A percentile compares a stretch with the other conserved stretches of the same genome.
These are phyloP conservation scores for Latrodectus hesperus DNA, from an alignment of 2,888 invertebrate species.

Conservation along the genomic window DNA sequence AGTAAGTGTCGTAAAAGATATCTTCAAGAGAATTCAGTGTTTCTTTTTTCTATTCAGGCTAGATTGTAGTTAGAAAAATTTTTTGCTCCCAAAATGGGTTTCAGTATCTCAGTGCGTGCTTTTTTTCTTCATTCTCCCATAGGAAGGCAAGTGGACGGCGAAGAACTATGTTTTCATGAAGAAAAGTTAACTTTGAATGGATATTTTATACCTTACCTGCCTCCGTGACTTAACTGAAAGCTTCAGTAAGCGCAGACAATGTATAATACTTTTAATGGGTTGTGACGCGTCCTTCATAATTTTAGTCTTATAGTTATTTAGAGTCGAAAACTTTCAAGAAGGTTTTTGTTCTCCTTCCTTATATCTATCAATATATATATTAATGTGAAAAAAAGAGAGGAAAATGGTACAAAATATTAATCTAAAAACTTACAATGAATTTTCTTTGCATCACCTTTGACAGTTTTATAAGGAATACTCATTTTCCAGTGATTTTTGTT, in stretches of 20 bases:
- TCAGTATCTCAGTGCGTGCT: constrained; percentile 30
- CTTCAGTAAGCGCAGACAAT: neutral
- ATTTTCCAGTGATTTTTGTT: too few species aligned
- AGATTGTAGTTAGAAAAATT: constrained; percentile 45
- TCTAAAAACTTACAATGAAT: too few species aligned
- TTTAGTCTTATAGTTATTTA: neutral
- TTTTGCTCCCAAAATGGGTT: constrained; percentile 28
- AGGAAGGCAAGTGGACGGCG: constrained; percentile 16
- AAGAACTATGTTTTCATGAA: neutral
- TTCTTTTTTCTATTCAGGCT: constrained; percentile 30
- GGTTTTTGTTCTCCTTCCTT: too few species aligned
- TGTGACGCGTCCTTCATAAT: constrained; percentile 2
- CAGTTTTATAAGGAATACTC: too few species aligned
- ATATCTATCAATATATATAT: too few species aligned
- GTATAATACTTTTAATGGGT: constrained; percentile 1
- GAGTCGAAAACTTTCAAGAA: too few species aligned
- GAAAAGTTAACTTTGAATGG: constrained; percentile 12
- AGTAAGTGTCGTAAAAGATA: constrained; percentile 62
- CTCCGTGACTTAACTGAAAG: neutral
- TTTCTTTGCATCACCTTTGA: too few species aligned
- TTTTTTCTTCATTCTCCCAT: constrained; percentile 5
- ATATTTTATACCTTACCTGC: constrained; percentile 24
- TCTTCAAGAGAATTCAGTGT: constrained; percentile 53
- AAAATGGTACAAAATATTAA: too few species aligned
- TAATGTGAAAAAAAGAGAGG: too few species aligned